Evolutionary conservation across 37 sponge, comb jelly and placozoan genomes (phyloP).

Genomic region (Agelas oroides): DNA sequence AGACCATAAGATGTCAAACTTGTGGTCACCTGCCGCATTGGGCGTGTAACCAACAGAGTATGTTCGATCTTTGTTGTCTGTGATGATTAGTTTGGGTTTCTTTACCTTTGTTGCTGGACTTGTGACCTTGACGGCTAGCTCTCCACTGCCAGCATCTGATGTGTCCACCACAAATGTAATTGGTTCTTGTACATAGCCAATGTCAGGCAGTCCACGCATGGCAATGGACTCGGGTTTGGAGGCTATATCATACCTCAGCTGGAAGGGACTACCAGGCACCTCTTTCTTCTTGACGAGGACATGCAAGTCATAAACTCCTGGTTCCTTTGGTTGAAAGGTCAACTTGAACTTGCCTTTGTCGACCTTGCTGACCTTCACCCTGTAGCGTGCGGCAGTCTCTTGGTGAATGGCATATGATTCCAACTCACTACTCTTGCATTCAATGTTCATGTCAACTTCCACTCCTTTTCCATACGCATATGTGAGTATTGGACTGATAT

Average conservation of each 20-base stretch:
- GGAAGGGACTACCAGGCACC: constrained; percentile 62
- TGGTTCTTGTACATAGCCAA: constrained; percentile 14
- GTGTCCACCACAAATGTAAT: constrained; percentile 34
- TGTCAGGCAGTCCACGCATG: neutral
- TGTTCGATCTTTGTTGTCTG: constrained; percentile 46
- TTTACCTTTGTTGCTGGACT: neutral
- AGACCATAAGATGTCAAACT: constrained; percentile 47
- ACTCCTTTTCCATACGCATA: constrained; percentile 20
- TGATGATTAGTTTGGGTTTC: constrained; percentile 12
- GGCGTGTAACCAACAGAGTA: constrained; percentile 55
- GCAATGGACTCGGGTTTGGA: constrained; percentile 25
- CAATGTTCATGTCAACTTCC: constrained; percentile 10
- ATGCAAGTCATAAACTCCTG: constrained; percentile 53
- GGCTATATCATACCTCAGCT: constrained; percentile 47
- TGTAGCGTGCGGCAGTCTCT: constrained; percentile 23
- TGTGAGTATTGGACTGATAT: constrained; percentile 6
- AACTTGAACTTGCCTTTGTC: neutral
- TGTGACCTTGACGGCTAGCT: neutral
- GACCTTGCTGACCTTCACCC: constrained; percentile 42
- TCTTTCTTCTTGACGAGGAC: constrained; percentile 41
- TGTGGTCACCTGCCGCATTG: constrained; percentile 53
- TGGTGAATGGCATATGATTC: constrained; percentile 31
- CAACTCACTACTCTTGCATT: constrained; percentile 35
- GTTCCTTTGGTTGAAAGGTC: constrained; percentile 10
- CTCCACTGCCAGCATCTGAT: neutral